These are phyloP conservation scores for Mesochorus sp. DNA, from an alignment of 2,888 invertebrate species.

Conservation along the genomic window DNA sequence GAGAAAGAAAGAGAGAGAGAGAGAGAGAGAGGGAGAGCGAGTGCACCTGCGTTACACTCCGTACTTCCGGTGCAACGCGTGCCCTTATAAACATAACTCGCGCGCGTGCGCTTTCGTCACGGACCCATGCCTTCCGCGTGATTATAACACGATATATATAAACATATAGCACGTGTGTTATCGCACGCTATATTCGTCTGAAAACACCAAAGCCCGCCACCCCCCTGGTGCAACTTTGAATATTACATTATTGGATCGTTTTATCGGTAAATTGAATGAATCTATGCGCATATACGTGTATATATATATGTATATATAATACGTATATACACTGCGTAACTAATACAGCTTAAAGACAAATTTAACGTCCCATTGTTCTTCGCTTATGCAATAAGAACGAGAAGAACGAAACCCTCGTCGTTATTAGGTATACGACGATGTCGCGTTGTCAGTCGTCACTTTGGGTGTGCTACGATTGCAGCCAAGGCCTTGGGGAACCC, in stretches of 20 bases:
- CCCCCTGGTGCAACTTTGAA: background rate
- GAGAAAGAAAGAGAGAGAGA: slow-evolving; percentile 45
- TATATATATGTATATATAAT: background rate
- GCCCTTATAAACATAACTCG: slow-evolving; percentile 73
- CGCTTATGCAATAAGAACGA: slow-evolving; percentile 37
- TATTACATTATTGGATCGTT: background rate
- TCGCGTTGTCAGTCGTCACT: slow-evolving; percentile 16
- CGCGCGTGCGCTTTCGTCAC: slow-evolving; percentile 68
- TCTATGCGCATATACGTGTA: background rate
- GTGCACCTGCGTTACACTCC: slow-evolving; percentile 72
- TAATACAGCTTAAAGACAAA: slow-evolving; percentile 10
- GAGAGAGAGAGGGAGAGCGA: slow-evolving; percentile 32
- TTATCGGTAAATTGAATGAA: background rate
- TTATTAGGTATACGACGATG: slow-evolving; percentile 33
- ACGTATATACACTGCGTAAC: no score
- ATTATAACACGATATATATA: slow-evolving; percentile 26
- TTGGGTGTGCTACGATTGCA: slow-evolving; percentile 28
- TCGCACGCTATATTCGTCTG: background rate
- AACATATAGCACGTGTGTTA: background rate
- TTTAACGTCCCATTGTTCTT: slow-evolving; percentile 39
- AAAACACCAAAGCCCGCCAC: background rate
- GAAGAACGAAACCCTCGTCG: slow-evolving; percentile 24
- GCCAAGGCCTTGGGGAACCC: slow-evolving; percentile 37
- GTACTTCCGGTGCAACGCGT: slow-evolving; percentile 75
- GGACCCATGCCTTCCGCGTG: slow-evolving; percentile 61